Evolutionary conservation across 2,113 vertebrate genomes (phyloP), one percentile per base, ranked within the genome.

Genomic region (Xiphophorus couchianus): DNA sequence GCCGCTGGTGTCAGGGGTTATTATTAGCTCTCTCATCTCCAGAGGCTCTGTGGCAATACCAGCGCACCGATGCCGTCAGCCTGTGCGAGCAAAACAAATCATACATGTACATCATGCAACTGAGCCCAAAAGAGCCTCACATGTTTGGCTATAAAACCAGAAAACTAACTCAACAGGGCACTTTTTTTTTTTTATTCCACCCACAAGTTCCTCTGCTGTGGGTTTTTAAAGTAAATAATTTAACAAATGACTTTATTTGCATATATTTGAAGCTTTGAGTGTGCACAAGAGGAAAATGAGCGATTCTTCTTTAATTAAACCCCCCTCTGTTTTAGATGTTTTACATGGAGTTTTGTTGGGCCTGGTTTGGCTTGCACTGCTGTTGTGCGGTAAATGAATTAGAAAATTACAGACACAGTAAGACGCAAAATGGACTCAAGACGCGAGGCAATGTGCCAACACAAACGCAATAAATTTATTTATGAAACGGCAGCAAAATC

Each of bases 1-100:
- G 87, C 82, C 89, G 70, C 69, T 90, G 86, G 90, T 91, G 90
- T 88, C 73, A 15, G 78, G 80, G 51, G 83, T 92, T 91, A 88
- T 92, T 86, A 88, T 92, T 90, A 88, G 87, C 42, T 14, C 66
- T 22, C n/a, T 14, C 42, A 82, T 90, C 91, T 88, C 90, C 73
- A 71, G 92, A 85, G 88, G 66, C 82, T 82, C 64, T 82, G 80
- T 67, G 66, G 90, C 89, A 88, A 91, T 78, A 87, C 80, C 19
- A 67, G 79, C 3, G 61, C n/a, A 77, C 78, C 70, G 86, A 88
- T 87, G 82, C 82, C 85, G 11, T 90, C 88, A 91, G 84, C 86
- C 30, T 0, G 68, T 28, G 17, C 6, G 7, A 75, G 81, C 84
- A 74, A 69, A 79, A 72, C 76, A 86, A 81, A 76, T 62, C 9